Evolutionary conservation across 2,888 invertebrate genomes (phyloP), one percentile per base, ranked within the genome.

Genomic region (Leptinotarsa rubiginosa): DNA sequence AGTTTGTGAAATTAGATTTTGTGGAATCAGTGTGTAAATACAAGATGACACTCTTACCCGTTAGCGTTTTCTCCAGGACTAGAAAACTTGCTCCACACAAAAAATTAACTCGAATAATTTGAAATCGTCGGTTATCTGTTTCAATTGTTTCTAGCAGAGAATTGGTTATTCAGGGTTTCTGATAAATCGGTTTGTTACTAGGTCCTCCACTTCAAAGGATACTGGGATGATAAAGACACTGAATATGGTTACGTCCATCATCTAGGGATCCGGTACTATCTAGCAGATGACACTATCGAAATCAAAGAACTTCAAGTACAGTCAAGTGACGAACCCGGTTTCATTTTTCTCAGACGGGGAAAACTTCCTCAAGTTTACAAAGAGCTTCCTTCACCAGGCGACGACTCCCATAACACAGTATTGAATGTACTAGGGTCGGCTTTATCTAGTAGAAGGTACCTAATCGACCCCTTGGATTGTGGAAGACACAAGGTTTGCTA

Each of bases 231-330:
- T 85, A 91, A 93, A 1, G 91, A 92, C 15, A 92, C 92, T 1
- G 92, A 93, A 84, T 93, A 93, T 84, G 97, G 97, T 0, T 92
- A 92, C 73, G 87, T 96, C 31, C 94, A 96, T 79, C 89, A 92
- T 81, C 87, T 97, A 75, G 93, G 96, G 84, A 89, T 98, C 16
- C 93, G 94, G 83, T 97, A 95, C 85, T 97, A 94, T 87, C 89
- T 97, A 65, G 92, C 95, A 0, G 97, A 97, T 83, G 95, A 96
- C 82, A 96, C 96, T 0, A 93, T 97, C 13, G 96, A 97, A 86
- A 93, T 98, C 7, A 93, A 94, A 81, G 97, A 97, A 88, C 90
- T 90, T 59, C 85, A 92, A 68, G 89, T 91, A 0, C 88, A 91
- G 0, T 93, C 93, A 84, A 92, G 93, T 1, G 95, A 95, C 0